A percentile compares a stretch with the other conserved stretches of the same genome.
Evolutionary conservation across 2,888 invertebrate species (phyloP).

Genomic region (Silvanus unidentatus): DNA sequence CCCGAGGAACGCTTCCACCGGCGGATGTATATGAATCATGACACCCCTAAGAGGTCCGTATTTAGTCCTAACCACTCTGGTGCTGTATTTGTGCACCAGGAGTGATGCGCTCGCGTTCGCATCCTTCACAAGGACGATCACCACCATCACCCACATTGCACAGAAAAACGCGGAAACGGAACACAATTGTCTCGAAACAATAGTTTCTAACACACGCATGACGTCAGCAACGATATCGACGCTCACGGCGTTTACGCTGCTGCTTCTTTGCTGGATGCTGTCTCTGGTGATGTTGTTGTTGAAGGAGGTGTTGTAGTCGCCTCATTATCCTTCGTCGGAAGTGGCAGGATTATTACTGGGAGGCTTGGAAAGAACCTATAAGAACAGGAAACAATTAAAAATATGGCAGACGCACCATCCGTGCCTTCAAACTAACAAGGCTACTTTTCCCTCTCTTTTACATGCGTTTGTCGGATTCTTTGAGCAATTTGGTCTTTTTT

Average conservation of each 20-base stretch:
- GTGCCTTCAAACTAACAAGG: too few species aligned
- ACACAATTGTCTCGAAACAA: constrained; percentile 34
- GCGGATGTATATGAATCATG: constrained; percentile 72
- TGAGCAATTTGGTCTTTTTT: too few species aligned
- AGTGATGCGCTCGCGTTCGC: constrained; percentile 45
- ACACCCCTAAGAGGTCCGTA: constrained; percentile 85
- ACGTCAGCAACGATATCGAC: constrained; percentile 39
- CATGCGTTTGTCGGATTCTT: too few species aligned
- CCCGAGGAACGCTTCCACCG: constrained; percentile 87
- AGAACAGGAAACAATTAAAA: constrained; percentile 16
- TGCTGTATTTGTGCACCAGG: constrained; percentile 71
- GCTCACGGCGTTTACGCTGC: constrained; percentile 30
- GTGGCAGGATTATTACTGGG: constrained; percentile 13
- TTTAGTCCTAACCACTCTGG: constrained; percentile 78
- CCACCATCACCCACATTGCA: constrained; percentile 50
- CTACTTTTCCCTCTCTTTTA: too few species aligned
- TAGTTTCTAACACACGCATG: constrained; percentile 41
- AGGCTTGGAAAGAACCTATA: constrained; percentile 13
- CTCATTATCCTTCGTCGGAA: constrained; percentile 19
- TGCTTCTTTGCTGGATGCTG: constrained; percentile 13
- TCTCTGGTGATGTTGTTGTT: constrained; percentile 3
- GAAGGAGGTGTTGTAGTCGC: constrained; percentile 6
- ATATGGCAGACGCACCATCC: constrained; percentile 7
- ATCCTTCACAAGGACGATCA: constrained; percentile 54
- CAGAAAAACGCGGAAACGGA: constrained; percentile 38